Percentiles rank a stretch among this genome's conserved stretches.
These are phyloP conservation scores for Uria aalge DNA, from an alignment of 2,113 vertebrate species.

Conservation along the genomic window DNA sequence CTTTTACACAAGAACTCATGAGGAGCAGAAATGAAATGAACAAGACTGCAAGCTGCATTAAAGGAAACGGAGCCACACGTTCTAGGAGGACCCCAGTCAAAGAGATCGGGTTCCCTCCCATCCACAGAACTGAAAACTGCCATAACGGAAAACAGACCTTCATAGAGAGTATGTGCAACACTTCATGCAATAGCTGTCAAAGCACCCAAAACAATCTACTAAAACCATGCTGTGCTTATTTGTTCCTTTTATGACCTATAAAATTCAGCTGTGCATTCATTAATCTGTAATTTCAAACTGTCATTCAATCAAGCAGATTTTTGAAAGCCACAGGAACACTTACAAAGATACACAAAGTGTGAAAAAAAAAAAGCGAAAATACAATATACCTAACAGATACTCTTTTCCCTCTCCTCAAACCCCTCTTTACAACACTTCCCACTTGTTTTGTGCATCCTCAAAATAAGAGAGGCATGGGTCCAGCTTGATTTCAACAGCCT, in stretches of 20 bases:
- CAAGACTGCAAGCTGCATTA: background rate
- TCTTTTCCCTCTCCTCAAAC: background rate
- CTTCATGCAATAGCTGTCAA: background rate
- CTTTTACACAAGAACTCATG: background rate
- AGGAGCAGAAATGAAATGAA: background rate
- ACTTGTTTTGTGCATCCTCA: background rate
- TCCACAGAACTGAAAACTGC: background rate
- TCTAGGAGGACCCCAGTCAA: background rate
- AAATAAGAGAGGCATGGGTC: background rate
- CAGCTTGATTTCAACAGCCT: background rate
- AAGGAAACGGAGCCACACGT: background rate
- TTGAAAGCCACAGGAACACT: background rate
- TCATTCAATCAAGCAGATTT: background rate
- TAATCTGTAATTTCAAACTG: conserved; percentile 29
- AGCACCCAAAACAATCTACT: conserved; percentile 10
- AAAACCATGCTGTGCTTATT: background rate
- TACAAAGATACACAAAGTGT: background rate
- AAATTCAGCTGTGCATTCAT: background rate
- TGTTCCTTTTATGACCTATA: conserved; percentile 42
- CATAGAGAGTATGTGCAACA: background rate
- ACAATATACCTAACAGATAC: background rate
- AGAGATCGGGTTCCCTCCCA: fast-evolving
- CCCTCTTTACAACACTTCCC: background rate
- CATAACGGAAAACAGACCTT: background rate
- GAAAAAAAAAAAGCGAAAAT: background rate